A percentile compares a stretch with the other conserved stretches of the same genome.
Conservation (phyloP, 2,888 invertebrate species). For the Tineola bisselliella region DNA sequence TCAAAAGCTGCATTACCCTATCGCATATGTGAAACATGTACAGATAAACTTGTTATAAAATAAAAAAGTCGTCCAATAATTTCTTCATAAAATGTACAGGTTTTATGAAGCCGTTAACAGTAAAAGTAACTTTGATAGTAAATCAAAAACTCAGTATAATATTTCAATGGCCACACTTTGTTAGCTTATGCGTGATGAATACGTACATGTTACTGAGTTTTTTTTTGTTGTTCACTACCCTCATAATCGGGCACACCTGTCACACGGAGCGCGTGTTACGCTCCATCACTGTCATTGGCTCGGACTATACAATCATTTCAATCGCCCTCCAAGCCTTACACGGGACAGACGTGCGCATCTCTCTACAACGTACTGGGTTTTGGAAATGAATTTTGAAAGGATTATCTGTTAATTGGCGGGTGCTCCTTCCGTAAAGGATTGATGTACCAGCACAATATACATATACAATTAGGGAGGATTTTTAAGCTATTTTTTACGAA, state of each 20-base stretch:
- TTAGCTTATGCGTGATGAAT: slow-evolving; percentile 16
- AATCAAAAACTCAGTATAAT: background rate
- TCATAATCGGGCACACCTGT: slow-evolving; percentile 35
- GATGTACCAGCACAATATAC: background rate
- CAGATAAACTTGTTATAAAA: too few species aligned
- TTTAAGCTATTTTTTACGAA: background rate
- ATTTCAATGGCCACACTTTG: slow-evolving; percentile 17
- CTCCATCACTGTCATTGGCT: slow-evolving; percentile 28
- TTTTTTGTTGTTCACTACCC: slow-evolving; percentile 18
- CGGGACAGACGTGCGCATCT: slow-evolving; percentile 9
- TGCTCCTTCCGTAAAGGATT: slow-evolving; percentile 2
- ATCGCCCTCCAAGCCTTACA: background rate
- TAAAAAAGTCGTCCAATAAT: too few species aligned
- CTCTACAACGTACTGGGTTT: background rate
- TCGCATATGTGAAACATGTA: too few species aligned
- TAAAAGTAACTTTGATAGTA: background rate
- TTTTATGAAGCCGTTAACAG: background rate
- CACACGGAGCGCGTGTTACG: slow-evolving; percentile 21
- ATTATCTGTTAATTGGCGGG: slow-evolving; percentile 13
- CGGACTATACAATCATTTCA: slow-evolving; percentile 8
- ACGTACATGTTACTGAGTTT: slow-evolving; percentile 7
- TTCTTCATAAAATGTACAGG: background rate
- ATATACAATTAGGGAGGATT: background rate
- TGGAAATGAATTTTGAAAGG: slow-evolving; percentile 13
- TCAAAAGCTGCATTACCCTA: too few species aligned